Evolutionary conservation across 2,888 invertebrate genomes (phyloP).

Genomic region (Hyposoter didymator): DNA sequence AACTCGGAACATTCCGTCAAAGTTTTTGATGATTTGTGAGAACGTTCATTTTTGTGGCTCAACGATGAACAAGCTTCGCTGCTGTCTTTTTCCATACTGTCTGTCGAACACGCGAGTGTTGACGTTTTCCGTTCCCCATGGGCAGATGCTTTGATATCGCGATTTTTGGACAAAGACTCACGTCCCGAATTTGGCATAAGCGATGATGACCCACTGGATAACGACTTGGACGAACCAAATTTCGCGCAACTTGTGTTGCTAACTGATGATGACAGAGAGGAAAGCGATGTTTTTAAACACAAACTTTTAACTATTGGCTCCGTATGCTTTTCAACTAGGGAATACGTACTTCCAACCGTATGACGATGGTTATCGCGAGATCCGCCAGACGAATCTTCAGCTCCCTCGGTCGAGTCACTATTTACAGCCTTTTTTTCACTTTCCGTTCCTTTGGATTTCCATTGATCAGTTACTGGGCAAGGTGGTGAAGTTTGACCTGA

Average conservation of each 20-base stretch:
- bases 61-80: slow-evolving; percentile 29
- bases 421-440: slow-evolving; percentile 81
- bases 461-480: slow-evolving; percentile 79
- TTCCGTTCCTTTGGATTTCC: slow-evolving; percentile 79
- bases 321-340: slow-evolving; percentile 40
- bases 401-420: slow-evolving; percentile 46
- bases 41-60: slow-evolving; percentile 52
- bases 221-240: slow-evolving; percentile 13
- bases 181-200: slow-evolving; percentile 55
- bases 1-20: slow-evolving; percentile 51
- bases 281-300: slow-evolving; percentile 41
- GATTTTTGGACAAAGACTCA: slow-evolving; percentile 64
- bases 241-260: slow-evolving; percentile 15
- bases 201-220: slow-evolving; percentile 41
- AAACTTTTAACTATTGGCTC: slow-evolving; percentile 39
- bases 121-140: slow-evolving; percentile 58
- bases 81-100: slow-evolving; percentile 44
- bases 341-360: slow-evolving; percentile 46
- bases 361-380: slow-evolving; percentile 58
- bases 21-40: slow-evolving; percentile 67
- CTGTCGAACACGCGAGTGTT: slow-evolving; percentile 60
- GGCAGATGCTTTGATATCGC: slow-evolving; percentile 32
- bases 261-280: slow-evolving; percentile 26
- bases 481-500: slow-evolving; percentile 79
- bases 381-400: slow-evolving; percentile 21